Base-by-base conservation (phyloP, 2,888 invertebrate species). In the Lumbricus terrestris region DNA sequence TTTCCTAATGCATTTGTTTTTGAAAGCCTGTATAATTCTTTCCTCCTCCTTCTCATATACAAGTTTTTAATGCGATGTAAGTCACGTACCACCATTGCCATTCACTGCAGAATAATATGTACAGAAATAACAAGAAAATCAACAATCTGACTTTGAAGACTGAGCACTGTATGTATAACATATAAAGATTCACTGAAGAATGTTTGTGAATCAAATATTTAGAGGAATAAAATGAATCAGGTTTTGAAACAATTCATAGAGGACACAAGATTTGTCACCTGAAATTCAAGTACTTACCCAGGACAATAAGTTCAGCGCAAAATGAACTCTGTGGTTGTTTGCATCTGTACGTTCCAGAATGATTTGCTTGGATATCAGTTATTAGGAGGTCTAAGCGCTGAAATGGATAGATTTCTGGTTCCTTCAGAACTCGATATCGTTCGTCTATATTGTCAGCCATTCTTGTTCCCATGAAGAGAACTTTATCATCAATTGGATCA, bases 321-420 rank as follows among this genome's bases (percentile, higher is more conserved):
- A 35, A 8, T 35, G 85, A 4, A 85, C 35, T 37, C 35, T 35
- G 18, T 85, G 85, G 37, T 37, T 85, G 34, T 23, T 85, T 34
- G 37, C 85, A 85, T 37, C 15, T 85, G 85, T 85, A 85, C 34
- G 85, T 85, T 85, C 85, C 85, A 34, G 37, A 85, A 85, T 85
- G 85, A 35, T 37, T 85, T 34, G 37, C 85, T 85, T 33, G 34
- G 16, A 85, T 8, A 37, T 85, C 85, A 16, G 85, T 85, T 85
- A 85, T 85, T 20, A 85, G 5, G 37, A 85, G 85, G 35, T 85
- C 85, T 85, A 85, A 85, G 34, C 37, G 85, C 34, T 85, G 18
- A 37, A 15, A 85, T 85, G 85, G 85, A 18, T 35, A 85, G 34
- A 8, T 37, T 23, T 33, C 34, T 20, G 85, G 85, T 37, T 85